Evolutionary conservation across 2,888 invertebrate genomes (phyloP).

Genomic region (Dione vanillae): DNA sequence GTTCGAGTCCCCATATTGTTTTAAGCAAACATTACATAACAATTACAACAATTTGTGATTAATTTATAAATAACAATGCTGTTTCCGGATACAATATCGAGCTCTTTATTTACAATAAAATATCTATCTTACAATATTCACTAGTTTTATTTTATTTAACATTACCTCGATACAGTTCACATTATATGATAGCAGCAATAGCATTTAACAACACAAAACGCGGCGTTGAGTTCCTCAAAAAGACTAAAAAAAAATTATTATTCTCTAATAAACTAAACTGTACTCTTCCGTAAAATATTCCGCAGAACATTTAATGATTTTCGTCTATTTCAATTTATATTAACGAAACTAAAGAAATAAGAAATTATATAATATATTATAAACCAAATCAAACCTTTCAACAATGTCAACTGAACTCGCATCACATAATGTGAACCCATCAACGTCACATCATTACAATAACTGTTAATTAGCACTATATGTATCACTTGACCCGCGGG

Average conservation of each 20-base stretch:
- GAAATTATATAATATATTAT: no score
- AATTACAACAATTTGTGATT: background rate
- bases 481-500: slow-evolving; percentile 41
- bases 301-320: no score
- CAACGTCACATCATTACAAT: slow-evolving; percentile 27
- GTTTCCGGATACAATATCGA: slow-evolving; percentile 39
- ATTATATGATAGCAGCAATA: slow-evolving; percentile 25
- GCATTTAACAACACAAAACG: no score
- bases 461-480: slow-evolving; percentile 39
- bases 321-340: no score
- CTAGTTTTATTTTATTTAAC: slow-evolving; percentile 45
- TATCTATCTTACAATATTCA: slow-evolving; percentile 54
- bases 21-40: background rate
- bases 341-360: no score
- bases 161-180: slow-evolving; percentile 11
- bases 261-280: no score
- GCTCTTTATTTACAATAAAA: slow-evolving; percentile 63
- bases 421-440: slow-evolving; percentile 20
- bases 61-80: background rate
- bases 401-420: no score
- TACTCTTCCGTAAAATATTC: no score
- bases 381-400: no score
- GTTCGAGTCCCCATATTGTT: background rate
- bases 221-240: no score
- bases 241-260: no score